Evolutionary conservation across 2,113 vertebrate species (phyloP), one percentile per base, ranked within the genome.

Genomic region (Pitta sordida): DNA sequence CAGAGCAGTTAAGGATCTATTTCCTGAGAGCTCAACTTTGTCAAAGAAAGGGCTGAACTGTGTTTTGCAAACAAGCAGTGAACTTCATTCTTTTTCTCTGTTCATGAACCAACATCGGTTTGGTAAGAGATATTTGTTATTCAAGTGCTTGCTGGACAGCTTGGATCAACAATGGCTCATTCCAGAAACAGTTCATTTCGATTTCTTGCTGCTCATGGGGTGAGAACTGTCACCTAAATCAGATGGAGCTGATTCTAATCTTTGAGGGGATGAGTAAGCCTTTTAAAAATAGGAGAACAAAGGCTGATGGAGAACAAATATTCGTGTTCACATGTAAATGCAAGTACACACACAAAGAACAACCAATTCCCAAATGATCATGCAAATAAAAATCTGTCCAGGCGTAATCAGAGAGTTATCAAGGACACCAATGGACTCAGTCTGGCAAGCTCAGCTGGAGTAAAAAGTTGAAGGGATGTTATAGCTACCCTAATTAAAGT

Each of bases 71-170:
- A 96, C 55, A 95, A 96, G 91, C 71, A 86, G 63, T 21, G 87
- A 94, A 91, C 20, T 94, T 91, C 93, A 92, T 93, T 96, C 89
- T 84, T 91, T 91, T 94, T 80, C 93, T 92, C 89, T 94, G 87
- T 96, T 94, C 93, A 24, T 67, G 91, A 94, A 96, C 91, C 91
- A 95, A 24, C 91, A 73, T 6, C 15, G 82, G 82, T 94, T 95
- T 83, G 82, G 91, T 95, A 94, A 94, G 90, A 95, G 84, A 92
- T 91, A 95, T 95, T 96, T 96, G 93, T 95, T 96, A 96, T 96
- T 94, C 93, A 94, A 95, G 91, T 88, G 80, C 84, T 94, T 90
- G 93, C 49, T 96, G 94, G 91, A 93, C 91, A 88, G 91, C 91
- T 89, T 92, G 94, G 93, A 94, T 94, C 93, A 95, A 94, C 94